phyloP scores from a whole-genome alignment of 2,888 invertebrate species.

The Danaus chrysippus region DNA sequence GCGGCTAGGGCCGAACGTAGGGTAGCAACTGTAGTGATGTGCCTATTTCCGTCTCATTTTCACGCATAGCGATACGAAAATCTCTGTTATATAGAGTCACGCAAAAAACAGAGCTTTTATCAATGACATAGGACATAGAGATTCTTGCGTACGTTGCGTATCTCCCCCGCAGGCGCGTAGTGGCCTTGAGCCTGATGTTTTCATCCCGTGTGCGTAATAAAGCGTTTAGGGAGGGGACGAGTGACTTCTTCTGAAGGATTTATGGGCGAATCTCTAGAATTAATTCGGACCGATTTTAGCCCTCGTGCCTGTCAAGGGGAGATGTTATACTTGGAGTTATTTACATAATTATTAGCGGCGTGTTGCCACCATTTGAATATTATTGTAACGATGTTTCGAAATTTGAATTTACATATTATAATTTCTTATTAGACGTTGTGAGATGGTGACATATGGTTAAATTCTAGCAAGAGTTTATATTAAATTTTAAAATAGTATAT shows the following conservation, averaged over 20 bases:
- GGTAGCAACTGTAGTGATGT: constrained; percentile 37
- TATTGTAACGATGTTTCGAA: constrained; percentile 7
- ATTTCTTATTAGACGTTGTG: background rate
- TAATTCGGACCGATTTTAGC: constrained; percentile 66
- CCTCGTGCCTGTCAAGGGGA: constrained; percentile 44
- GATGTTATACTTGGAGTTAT: constrained; percentile 41
- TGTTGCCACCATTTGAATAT: constrained; percentile 21
- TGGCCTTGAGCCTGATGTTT: constrained; percentile 76
- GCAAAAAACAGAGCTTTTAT: constrained; percentile 74
- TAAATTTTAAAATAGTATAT: no score
- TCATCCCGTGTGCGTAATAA: constrained; percentile 76
- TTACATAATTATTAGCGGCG: constrained; percentile 38
- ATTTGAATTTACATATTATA: background rate
- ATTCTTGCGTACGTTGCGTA: constrained; percentile 34
- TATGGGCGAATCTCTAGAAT: constrained; percentile 70
- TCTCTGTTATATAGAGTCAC: constrained; percentile 54
- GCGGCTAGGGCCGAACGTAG: constrained; percentile 54
- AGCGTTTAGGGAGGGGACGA: constrained; percentile 71
- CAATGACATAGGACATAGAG: constrained; percentile 69
- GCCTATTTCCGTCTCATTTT: constrained; percentile 52
- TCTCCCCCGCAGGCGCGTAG: constrained; percentile 49
- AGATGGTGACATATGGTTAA: no score
- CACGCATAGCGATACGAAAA: constrained; percentile 57
- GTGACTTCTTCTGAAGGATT: constrained; percentile 73
- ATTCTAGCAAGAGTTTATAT: no score